Percentiles rank a stretch among this genome's conserved stretches.
phyloP scores from a whole-genome alignment of 1,140 invertebrate genomes.

The Coboldia fuscipes region DNA sequence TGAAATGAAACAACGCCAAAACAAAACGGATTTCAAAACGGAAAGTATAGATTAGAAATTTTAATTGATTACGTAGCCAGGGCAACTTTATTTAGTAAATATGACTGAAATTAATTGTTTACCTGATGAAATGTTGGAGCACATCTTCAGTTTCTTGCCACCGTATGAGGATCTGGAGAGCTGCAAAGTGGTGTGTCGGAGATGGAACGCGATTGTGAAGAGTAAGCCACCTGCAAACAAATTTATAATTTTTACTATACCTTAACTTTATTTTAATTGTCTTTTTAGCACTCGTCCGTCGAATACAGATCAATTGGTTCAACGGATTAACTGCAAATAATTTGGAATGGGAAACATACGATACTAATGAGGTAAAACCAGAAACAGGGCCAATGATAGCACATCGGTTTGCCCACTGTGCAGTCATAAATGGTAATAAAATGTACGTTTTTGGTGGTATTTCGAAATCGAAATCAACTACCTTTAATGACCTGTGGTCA shows the following conservation, averaged over 20 bases:
- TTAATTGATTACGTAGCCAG: background rate
- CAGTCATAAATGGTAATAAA: constrained; percentile 57
- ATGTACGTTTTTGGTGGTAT: constrained; percentile 96
- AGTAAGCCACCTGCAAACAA: no score
- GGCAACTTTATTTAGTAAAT: background rate
- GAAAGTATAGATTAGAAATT: no score
- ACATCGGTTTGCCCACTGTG: constrained; percentile 79
- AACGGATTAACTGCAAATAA: no score
- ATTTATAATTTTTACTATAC: background rate
- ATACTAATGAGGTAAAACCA: constrained; percentile 23
- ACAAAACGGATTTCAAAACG: no score
- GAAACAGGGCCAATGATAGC: constrained; percentile 40
- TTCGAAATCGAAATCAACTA: constrained; percentile 80
- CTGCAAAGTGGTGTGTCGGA: constrained; percentile 64
- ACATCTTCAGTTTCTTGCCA: constrained; percentile 69
- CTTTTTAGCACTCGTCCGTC: constrained; percentile 1
- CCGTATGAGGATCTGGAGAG: constrained; percentile 76
- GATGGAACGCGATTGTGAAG: constrained; percentile 59
- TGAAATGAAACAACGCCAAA: no score
- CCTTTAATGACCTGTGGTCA: constrained; percentile 93
- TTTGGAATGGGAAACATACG: constrained; percentile 39
- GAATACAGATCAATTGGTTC: background rate
- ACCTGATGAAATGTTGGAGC: constrained; percentile 83
- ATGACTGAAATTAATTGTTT: constrained; percentile 35
- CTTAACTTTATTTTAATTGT: background rate